Conservation (phyloP, 2,888 invertebrate genomes). For the Metalampra italica region DNA sequence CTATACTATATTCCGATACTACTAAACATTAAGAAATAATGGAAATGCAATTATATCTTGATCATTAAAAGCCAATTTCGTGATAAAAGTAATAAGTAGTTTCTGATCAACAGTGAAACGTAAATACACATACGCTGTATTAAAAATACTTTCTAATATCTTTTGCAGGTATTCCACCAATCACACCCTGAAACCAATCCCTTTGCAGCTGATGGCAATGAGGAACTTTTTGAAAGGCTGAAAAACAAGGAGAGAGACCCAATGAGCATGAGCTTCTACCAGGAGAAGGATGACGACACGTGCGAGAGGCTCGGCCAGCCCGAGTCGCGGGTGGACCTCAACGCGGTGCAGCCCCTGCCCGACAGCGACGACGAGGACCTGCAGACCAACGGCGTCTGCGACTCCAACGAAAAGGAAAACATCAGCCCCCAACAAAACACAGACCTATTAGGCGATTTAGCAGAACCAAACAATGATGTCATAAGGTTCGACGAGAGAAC, state of each 20-base stretch:
- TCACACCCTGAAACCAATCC: constrained; percentile 68
- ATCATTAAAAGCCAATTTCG: too few species aligned
- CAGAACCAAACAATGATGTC: constrained; percentile 63
- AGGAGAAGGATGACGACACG: constrained; percentile 78
- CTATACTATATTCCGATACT: too few species aligned
- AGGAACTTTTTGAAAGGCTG: constrained; percentile 69
- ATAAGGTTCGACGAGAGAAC: constrained; percentile 52
- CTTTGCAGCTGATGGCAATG: constrained; percentile 61
- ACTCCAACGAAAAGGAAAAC: constrained; percentile 54
- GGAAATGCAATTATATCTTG: too few species aligned
- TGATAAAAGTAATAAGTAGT: too few species aligned
- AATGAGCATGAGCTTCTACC: constrained; percentile 82
- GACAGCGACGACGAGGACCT: constrained; percentile 72
- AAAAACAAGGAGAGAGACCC: constrained; percentile 80
- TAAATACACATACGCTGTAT: too few species aligned
- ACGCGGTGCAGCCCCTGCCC: constrained; percentile 78
- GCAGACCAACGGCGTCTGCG: constrained; percentile 47
- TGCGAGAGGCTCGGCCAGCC: constrained; percentile 57
- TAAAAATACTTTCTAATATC: neutral
- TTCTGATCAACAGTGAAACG: too few species aligned
- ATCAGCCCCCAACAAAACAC: constrained; percentile 43
- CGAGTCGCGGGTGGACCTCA: constrained; percentile 74
- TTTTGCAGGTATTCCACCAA: constrained; percentile 64
- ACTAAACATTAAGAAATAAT: too few species aligned
- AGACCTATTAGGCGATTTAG: constrained; percentile 28